Base-by-base conservation (phyloP, 2,797 vertebrate species). In the Hydrocynus forskahlii region DNA sequence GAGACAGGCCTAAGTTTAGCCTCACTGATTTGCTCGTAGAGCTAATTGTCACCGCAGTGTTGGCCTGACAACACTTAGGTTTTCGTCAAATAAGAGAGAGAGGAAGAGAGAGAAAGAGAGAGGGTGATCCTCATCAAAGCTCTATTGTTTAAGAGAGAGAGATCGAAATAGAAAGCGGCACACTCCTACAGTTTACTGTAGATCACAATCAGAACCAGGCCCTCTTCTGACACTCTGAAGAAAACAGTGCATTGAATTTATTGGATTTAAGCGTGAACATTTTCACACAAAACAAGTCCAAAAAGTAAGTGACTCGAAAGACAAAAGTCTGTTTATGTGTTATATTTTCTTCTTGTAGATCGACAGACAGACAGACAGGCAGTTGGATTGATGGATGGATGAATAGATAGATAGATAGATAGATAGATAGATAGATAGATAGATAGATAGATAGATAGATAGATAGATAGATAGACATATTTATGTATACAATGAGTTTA, bases 41-140 rank as follows among this genome's bases (percentile, higher is more conserved):
- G 76, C 73, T 86, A 86, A 86, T 86, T 86, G 81, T 78, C 83
- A 84, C 79, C 59, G 64, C 66, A 75, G 63, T 60, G 76, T 48
- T 64, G 66, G 62, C 75, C 54, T 54, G 78, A 81, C 45, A 55
- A 77, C 50, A 69, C 59, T 81, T 69, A 68, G 74, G 69, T 55
- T 78, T 80, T 29, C 79, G 50, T 73, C 77, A 48, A 40, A 45
- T 10, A 69, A 7, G 52, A 21, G 12, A 21, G 25, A 71, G 45
- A n/a, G 16, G n/a, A 7, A n/a, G 14, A 55, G 29, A 38, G 25
- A 38, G 16, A 35, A 23, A 54, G 23, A 17, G 48, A 54, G 50
- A 12, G 23, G 14, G 7, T 0, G 50, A 35, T 82, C 75, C 54
- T 78, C 79, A 80, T 83, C 81, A 87, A 82, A 75, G 83, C 50